Conservation (phyloP, 2,797 vertebrate genomes). For the Falco peregrinus region DNA sequence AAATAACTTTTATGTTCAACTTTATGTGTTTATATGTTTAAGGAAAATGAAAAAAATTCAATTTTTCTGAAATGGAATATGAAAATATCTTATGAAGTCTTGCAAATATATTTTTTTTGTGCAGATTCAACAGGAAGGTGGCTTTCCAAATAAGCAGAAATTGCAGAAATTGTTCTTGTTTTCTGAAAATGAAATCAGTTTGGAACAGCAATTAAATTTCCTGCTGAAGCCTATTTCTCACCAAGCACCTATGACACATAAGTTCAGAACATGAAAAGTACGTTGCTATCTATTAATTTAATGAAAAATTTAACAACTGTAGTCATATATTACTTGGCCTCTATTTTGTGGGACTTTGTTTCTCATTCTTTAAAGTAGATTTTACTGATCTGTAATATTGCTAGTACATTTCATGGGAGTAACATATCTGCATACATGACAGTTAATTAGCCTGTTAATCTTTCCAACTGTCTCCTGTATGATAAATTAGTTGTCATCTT, state of each 20-base stretch:
- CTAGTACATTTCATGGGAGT: background rate
- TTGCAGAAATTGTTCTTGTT: background rate
- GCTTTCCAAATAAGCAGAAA: background rate
- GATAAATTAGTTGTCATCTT: slow-evolving; percentile 13
- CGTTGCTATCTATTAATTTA: background rate
- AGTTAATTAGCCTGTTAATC: background rate
- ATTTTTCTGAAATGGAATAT: background rate
- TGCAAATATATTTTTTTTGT: background rate
- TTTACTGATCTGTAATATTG: background rate
- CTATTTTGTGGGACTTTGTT: background rate
- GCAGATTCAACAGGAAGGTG: background rate
- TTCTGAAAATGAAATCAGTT: background rate
- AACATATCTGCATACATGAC: background rate
- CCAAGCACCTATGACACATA: rapidly evolving
- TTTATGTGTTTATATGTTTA: background rate
- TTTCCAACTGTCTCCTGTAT: background rate
- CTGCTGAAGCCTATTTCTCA: background rate
- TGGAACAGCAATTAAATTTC: background rate
- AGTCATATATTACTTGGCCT: background rate
- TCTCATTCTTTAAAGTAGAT: background rate
- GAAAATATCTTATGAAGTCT: background rate
- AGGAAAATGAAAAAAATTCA: background rate
- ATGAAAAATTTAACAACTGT: background rate
- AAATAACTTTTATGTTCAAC: background rate
- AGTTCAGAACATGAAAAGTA: background rate